A percentile compares a stretch with the other conserved stretches of the same genome.
These are phyloP conservation scores for Eledona agricola DNA, from an alignment of 2,888 invertebrate species.

Conservation along the genomic window DNA sequence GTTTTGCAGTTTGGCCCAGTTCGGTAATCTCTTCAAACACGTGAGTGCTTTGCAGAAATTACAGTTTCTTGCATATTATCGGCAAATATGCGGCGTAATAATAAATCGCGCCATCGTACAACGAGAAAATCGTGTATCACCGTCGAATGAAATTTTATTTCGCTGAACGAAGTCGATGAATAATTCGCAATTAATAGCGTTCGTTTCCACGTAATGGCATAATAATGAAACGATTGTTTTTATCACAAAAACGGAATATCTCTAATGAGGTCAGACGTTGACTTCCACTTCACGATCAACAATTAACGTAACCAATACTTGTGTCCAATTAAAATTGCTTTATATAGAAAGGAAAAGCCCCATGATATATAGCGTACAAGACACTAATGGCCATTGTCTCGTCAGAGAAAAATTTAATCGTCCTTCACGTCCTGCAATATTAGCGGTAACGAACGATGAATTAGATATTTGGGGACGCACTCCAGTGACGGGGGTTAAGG, in stretches of 20 bases:
- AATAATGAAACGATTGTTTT: conserved; percentile 11
- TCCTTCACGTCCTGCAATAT: conserved; percentile 32
- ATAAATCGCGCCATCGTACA: too few relatives aligned
- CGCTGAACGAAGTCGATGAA: conserved; percentile 8
- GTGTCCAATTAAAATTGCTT: conserved; percentile 46
- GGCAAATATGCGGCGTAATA: too few relatives aligned
- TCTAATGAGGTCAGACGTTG: conserved; percentile 34
- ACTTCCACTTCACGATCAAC: conserved; percentile 23
- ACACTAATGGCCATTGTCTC: conserved; percentile 17
- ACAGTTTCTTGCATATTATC: conserved; percentile 19
- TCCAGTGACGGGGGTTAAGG: conserved; percentile 46
- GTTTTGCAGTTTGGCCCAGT: conserved; percentile 30
- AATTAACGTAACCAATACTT: conserved; percentile 32
- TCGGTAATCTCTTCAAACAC: conserved; percentile 30
- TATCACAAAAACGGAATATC: conserved; percentile 22
- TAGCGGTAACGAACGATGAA: conserved; percentile 44
- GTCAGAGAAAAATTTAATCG: conserved; percentile 6
- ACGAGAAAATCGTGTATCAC: conserved; percentile 5
- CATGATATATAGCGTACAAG: conserved; percentile 22
- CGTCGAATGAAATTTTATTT: conserved; percentile 7
- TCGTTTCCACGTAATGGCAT: conserved; percentile 5
- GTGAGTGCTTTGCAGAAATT: conserved; percentile 17
- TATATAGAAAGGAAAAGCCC: conserved; percentile 40
- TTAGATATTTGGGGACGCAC: conserved; percentile 42
- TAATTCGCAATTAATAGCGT: conserved; percentile 11